Evolutionary conservation across 2,888 invertebrate species (phyloP).

Genomic region (Imbricaverruca yamaguchii): DNA sequence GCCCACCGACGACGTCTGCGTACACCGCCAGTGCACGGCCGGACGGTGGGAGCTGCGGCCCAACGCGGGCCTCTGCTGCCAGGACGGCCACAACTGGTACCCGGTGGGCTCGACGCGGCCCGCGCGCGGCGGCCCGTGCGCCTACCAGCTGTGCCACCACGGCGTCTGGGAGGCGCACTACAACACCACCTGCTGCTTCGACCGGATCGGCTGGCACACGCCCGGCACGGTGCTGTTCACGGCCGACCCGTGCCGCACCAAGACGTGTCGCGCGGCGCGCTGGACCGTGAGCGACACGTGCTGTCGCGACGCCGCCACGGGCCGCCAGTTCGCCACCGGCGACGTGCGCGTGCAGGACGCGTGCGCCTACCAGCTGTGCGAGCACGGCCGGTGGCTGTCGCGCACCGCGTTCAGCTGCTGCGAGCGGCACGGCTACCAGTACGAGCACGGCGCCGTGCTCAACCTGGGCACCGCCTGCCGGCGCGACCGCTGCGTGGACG

Average conservation of each 20-base stretch:
- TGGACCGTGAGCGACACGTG: slow-evolving; percentile 2
- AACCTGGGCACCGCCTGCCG: not conserved
- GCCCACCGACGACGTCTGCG: not conserved
- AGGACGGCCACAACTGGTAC: not conserved
- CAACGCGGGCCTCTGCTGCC: not conserved
- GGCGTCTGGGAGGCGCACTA: slow-evolving; percentile 1
- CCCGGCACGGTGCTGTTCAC: slow-evolving; percentile 3
- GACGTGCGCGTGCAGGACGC: not conserved
- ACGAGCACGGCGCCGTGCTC: not conserved
- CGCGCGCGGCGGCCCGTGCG: not conserved
- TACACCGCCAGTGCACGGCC: not conserved
- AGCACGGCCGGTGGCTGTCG: not conserved
- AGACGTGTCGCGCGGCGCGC: not conserved
- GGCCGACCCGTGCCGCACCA: not conserved
- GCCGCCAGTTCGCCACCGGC: not conserved
- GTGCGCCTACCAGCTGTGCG: slow-evolving; percentile 1
- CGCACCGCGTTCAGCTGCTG: not conserved
- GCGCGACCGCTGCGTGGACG: slow-evolving; percentile 17
- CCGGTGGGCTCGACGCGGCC: not conserved
- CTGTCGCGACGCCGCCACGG: not conserved
- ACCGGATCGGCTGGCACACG: slow-evolving; percentile 11
- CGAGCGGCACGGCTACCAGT: not conserved
- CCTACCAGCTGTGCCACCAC: not conserved
- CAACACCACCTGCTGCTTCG: slow-evolving; percentile 18
- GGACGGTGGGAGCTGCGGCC: not conserved